A percentile compares a stretch with the other conserved stretches of the same genome.
phyloP scores from a whole-genome alignment of 37 sponge, comb jelly and placozoan species.

The Cliona cf. orientalis region DNA sequence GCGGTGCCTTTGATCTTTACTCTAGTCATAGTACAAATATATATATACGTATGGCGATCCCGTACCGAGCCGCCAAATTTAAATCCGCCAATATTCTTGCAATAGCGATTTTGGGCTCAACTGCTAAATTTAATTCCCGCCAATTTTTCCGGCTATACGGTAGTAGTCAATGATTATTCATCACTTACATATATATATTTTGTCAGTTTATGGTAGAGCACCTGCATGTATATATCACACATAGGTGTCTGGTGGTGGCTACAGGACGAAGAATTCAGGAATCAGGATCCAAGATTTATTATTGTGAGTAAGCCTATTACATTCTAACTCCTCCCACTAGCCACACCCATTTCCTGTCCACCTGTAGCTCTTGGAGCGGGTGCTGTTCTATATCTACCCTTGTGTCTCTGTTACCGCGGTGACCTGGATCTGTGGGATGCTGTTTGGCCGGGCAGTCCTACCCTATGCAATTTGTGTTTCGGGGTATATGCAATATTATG shows the following conservation, averaged over 20 bases:
- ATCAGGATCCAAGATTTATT: conserved; percentile 51
- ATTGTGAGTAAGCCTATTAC: conserved; percentile 24
- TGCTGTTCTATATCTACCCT: conserved; percentile 52
- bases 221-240: too few relatives aligned
- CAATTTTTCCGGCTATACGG: too few relatives aligned
- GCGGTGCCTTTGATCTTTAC: too few relatives aligned
- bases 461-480: conserved; percentile 41
- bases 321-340: neutral
- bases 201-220: too few relatives aligned
- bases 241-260: conserved; percentile 48
- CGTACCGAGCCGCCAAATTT: too few relatives aligned
- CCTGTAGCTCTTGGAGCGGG: conserved; percentile 30
- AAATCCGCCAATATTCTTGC: too few relatives aligned
- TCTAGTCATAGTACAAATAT: too few relatives aligned
- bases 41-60: too few relatives aligned
- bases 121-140: too few relatives aligned
- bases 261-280: conserved; percentile 54
- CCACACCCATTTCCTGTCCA: neutral
- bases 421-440: conserved; percentile 70
- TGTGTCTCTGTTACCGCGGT: conserved; percentile 54
- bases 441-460: conserved; percentile 49
- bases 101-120: too few relatives aligned
- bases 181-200: too few relatives aligned
- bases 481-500: conserved; percentile 63
- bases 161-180: too few relatives aligned